Evolutionary conservation across 2,888 invertebrate species (phyloP).

Genomic region (Latrodectus elegans): DNA sequence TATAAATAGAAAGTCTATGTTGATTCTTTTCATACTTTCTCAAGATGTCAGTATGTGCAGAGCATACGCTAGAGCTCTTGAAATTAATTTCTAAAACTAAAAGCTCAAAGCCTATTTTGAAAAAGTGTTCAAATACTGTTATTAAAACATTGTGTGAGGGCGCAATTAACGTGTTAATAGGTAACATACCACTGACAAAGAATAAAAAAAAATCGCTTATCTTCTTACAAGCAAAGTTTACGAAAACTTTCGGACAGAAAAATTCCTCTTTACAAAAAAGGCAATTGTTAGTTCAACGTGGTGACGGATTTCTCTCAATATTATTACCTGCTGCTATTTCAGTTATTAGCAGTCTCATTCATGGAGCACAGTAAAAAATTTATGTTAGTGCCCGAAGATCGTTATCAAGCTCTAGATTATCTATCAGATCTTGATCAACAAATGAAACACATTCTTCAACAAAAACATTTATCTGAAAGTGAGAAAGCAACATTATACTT

Average conservation of each 20-base stretch:
- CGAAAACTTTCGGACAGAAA: neutral
- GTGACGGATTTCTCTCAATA: too few species aligned
- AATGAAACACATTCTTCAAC: neutral
- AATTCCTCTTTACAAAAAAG: neutral
- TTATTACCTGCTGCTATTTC: too few species aligned
- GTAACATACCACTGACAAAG: neutral
- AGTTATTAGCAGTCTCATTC: too few species aligned
- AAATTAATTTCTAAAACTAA: neutral
- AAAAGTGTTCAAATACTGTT: neutral
- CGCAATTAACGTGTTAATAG: too few species aligned
- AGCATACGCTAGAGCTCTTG: neutral
- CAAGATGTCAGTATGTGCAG: too few species aligned
- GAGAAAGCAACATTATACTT: neutral
- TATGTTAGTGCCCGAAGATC: conserved; percentile 1
- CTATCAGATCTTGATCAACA: neutral
- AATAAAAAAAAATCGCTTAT: neutral
- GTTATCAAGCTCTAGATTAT: neutral
- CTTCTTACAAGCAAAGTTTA: neutral
- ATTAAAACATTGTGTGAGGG: neutral
- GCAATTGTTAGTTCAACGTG: too few species aligned
- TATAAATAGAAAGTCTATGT: neutral
- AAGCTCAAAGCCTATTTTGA: neutral
- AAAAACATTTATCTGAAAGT: neutral
- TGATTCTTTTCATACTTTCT: too few species aligned
- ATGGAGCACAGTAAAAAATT: neutral